These are phyloP conservation scores for Sphyrna mokarran DNA, from an alignment of 2,113 vertebrate genomes.

Conservation along the genomic window DNA sequence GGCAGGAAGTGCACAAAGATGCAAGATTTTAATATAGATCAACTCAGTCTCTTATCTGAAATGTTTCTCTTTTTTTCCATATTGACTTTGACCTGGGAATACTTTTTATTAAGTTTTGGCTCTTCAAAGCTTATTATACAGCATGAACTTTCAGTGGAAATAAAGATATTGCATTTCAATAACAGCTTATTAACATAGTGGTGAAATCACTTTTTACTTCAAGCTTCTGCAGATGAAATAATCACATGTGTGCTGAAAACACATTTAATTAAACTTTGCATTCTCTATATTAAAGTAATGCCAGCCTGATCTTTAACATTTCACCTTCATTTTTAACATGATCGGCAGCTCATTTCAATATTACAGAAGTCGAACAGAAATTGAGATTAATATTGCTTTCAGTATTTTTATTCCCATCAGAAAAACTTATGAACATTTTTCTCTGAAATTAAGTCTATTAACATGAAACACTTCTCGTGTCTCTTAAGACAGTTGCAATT, in stretches of 20 bases:
- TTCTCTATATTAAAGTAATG: background rate
- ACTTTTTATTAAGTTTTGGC: background rate
- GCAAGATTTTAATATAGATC: background rate
- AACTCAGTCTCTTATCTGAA: background rate
- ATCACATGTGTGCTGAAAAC: background rate
- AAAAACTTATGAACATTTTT: background rate
- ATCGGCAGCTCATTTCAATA: background rate
- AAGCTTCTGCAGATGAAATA: background rate
- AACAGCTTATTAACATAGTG: background rate
- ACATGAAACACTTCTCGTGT: background rate
- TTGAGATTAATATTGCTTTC: background rate
- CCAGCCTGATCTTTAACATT: background rate
- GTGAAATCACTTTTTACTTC: background rate
- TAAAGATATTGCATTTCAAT: background rate
- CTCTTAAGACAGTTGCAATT: background rate
- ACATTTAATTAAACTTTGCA: slow-evolving; percentile 5
- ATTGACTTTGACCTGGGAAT: background rate
- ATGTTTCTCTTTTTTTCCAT: background rate
- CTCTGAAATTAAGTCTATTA: background rate
- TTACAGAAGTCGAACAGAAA: background rate
- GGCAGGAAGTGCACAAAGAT: background rate
- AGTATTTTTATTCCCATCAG: background rate
- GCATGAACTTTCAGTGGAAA: background rate
- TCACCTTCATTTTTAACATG: background rate
- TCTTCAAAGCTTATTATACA: background rate